A percentile compares a stretch with the other conserved stretches of the same genome.
Evolutionary conservation across 35 echinoderm and acorn worm species (phyloP).

Genomic region (Strongylocentrotus purpuratus): DNA sequence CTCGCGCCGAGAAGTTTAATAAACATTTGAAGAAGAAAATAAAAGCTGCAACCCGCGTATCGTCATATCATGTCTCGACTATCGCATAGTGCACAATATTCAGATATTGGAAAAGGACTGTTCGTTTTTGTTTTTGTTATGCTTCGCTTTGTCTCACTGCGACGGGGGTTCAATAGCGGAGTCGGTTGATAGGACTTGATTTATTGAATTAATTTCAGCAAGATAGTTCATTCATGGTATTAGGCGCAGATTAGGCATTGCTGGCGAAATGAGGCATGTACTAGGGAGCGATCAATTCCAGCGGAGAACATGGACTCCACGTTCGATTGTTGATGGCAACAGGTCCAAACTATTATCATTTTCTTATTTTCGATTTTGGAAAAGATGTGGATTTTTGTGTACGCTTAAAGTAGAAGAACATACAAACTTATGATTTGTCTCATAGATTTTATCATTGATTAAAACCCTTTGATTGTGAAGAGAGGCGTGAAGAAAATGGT

Average conservation of each 20-base stretch:
- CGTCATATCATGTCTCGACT: not conserved
- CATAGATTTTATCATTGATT: too few species aligned
- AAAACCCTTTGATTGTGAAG: too few species aligned
- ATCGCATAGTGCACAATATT: not conserved
- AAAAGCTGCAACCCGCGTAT: not conserved
- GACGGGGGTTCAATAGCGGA: not conserved
- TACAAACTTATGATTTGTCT: not conserved
- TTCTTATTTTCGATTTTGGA: not conserved
- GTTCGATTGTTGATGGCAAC: not conserved
- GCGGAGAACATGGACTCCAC: not conserved
- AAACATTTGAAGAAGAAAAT: not conserved
- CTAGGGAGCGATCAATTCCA: not conserved
- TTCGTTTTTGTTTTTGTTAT: not conserved
- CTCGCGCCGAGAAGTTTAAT: not conserved
- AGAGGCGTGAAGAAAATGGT: too few species aligned
- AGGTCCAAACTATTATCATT: not conserved
- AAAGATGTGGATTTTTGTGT: too few species aligned
- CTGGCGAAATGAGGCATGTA: not conserved
- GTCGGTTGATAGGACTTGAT: not conserved
- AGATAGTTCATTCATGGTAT: not conserved
- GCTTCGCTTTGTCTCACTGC: not conserved
- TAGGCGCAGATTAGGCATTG: not conserved
- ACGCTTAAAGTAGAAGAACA: not conserved
- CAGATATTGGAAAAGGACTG: not conserved
- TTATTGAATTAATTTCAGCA: constrained; percentile 3